These are phyloP conservation scores for Zaprionus africanus DNA, from an alignment of 1,140 invertebrate species.

Conservation along the genomic window DNA sequence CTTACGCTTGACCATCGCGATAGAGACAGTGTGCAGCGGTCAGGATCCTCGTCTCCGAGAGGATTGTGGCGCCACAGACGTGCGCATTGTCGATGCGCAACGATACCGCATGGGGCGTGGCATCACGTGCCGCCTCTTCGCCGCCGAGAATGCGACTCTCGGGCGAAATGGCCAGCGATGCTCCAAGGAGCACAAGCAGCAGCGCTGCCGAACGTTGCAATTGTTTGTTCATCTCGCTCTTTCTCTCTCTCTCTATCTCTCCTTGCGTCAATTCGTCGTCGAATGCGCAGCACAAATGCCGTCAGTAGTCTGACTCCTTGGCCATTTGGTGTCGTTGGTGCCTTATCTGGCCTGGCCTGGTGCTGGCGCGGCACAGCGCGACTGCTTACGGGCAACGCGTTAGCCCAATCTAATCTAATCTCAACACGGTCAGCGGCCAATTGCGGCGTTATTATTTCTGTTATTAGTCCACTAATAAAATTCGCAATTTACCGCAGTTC, in stretches of 20 bases:
- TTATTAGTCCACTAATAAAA: constrained; percentile 46
- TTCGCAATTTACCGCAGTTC: constrained; percentile 23
- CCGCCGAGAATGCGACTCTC: constrained; percentile 67
- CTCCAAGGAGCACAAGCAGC: constrained; percentile 16
- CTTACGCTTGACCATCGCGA: constrained; percentile 61
- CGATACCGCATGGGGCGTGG: constrained; percentile 61
- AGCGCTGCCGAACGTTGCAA: constrained; percentile 2
- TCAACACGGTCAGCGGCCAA: constrained; percentile 26
- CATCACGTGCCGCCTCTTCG: constrained; percentile 48
- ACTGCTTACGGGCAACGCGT: background rate
- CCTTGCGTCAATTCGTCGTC: constrained; percentile 16
- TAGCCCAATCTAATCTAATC: constrained; percentile 66
- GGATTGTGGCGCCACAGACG: constrained; percentile 66
- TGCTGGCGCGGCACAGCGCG: constrained; percentile 7
- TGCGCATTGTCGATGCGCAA: constrained; percentile 73
- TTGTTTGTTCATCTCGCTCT: background rate
- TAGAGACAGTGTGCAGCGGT: constrained; percentile 74
- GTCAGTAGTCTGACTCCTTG: constrained; percentile 18
- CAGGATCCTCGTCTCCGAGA: constrained; percentile 47
- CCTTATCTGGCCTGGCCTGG: constrained; percentile 25
- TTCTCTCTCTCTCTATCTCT: background rate
- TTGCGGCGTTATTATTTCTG: constrained; percentile 48
- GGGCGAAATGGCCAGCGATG: background rate
- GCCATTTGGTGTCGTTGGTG: background rate
- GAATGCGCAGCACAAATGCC: constrained; percentile 46